phyloP scores from a whole-genome alignment of 2,113 vertebrate species.

The Prunella himalayana region DNA sequence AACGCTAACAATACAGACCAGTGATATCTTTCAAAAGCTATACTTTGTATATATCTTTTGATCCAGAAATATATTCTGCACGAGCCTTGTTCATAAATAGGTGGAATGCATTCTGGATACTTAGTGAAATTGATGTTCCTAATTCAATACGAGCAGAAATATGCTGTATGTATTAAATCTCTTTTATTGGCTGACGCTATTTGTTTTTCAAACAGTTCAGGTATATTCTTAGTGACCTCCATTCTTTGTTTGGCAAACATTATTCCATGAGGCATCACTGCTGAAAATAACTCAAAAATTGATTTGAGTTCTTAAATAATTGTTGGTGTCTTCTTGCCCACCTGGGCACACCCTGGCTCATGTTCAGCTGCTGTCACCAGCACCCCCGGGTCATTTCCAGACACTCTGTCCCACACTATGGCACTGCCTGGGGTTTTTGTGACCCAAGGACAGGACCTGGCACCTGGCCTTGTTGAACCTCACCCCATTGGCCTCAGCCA shows the following conservation, averaged over 20 bases:
- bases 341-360: neutral
- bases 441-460: neutral
- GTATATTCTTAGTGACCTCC: neutral
- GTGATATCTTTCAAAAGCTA: neutral
- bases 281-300: neutral
- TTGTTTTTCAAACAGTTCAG: neutral
- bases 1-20: neutral
- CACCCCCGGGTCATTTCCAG: neutral
- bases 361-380: neutral
- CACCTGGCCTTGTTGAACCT: neutral
- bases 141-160: neutral
- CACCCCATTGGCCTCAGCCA: fast-evolving
- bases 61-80: neutral
- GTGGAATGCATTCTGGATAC: neutral
- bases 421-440: neutral
- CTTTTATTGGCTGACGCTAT: neutral
- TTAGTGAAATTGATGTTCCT: neutral
- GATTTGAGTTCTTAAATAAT: neutral
- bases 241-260: neutral
- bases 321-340: neutral
- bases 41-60: neutral
- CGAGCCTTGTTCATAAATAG: neutral
- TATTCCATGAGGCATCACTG: neutral
- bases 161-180: neutral
- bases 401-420: neutral